A percentile compares a stretch with the other conserved stretches of the same genome.
phyloP scores from a whole-genome alignment of 2,888 invertebrate species.

The Nephrotoma guestfalica region DNA sequence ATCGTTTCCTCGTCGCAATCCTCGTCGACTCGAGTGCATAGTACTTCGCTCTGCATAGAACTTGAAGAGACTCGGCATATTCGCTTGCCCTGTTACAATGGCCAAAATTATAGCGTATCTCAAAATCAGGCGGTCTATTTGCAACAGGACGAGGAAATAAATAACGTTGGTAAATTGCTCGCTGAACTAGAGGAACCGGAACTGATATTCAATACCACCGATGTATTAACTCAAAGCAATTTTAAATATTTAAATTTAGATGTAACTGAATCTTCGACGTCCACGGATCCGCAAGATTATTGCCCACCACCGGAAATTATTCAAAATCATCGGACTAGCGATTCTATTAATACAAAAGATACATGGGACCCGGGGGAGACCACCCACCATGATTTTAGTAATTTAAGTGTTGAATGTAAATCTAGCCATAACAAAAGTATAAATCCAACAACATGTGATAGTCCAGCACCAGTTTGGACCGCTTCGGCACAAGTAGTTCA shows the following conservation, averaged over 20 bases:
- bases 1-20: slow-evolving; percentile 18
- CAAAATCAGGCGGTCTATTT: slow-evolving; percentile 80
- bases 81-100: slow-evolving; percentile 72
- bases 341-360: slow-evolving; percentile 22
- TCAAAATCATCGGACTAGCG: slow-evolving; percentile 34
- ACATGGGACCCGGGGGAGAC: slow-evolving; percentile 54
- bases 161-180: slow-evolving; percentile 53
- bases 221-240: slow-evolving; percentile 17
- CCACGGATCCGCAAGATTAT: background rate
- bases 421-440: slow-evolving; percentile 21
- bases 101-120: slow-evolving; percentile 76
- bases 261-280: background rate
- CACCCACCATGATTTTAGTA: slow-evolving; percentile 7
- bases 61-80: slow-evolving; percentile 56
- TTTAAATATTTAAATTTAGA: slow-evolving; percentile 12
- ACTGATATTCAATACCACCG: background rate
- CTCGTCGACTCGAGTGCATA: slow-evolving; percentile 21
- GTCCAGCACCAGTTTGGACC: slow-evolving; percentile 8
- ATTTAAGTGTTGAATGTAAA: slow-evolving; percentile 19
- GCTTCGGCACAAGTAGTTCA: slow-evolving; percentile 22
- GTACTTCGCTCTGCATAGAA: slow-evolving; percentile 11
- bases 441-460: slow-evolving; percentile 8
- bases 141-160: slow-evolving; percentile 40
- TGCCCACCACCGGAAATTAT: background rate
- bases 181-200: slow-evolving; percentile 45